Conservation (phyloP, 1,140 invertebrate species). For the Littorina saxatilis region DNA sequence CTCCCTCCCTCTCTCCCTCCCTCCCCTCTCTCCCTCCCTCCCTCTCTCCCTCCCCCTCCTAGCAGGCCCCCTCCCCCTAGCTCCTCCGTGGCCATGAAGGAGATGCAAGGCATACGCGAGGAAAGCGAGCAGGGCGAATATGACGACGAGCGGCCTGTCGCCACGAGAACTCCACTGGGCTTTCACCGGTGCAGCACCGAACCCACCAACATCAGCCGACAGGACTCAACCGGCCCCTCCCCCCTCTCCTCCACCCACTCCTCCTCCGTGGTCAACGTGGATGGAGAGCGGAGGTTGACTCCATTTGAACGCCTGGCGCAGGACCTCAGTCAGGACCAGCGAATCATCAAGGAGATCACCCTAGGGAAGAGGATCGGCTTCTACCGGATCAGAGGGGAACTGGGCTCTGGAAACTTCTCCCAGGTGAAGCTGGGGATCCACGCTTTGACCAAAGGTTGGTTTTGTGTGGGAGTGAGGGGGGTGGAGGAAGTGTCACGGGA, state of each 20-base stretch:
- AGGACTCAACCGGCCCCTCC: neutral
- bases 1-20: neutral
- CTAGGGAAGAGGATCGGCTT: conserved; percentile 83
- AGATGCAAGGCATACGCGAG: neutral
- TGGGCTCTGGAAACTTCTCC: conserved; percentile 92
- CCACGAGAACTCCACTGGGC: neutral
- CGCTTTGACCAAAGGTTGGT: conserved; percentile 87
- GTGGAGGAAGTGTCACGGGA: neutral
- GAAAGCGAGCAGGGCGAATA: too few species aligned
- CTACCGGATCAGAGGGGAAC: conserved; percentile 83
- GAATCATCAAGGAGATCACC: conserved; percentile 80
- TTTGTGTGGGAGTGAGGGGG: neutral
- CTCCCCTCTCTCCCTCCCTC: neutral
- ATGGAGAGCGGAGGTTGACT: conserved; percentile 50
- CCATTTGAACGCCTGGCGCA: conserved; percentile 64
- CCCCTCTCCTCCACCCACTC: conserved; percentile 12
- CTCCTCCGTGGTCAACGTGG: conserved; percentile 2
- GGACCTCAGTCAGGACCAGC: conserved; percentile 75
- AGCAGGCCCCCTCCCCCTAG: neutral
- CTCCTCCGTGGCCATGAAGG: neutral
- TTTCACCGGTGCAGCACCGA: conserved; percentile 39
- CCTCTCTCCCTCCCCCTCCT: neutral
- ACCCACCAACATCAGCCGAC: conserved; percentile 18
- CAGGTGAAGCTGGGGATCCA: conserved; percentile 92
- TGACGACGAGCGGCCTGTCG: neutral